Evolutionary conservation across 2,888 invertebrate genomes (phyloP).

Genomic region (Pachymerium ferrugineum): DNA sequence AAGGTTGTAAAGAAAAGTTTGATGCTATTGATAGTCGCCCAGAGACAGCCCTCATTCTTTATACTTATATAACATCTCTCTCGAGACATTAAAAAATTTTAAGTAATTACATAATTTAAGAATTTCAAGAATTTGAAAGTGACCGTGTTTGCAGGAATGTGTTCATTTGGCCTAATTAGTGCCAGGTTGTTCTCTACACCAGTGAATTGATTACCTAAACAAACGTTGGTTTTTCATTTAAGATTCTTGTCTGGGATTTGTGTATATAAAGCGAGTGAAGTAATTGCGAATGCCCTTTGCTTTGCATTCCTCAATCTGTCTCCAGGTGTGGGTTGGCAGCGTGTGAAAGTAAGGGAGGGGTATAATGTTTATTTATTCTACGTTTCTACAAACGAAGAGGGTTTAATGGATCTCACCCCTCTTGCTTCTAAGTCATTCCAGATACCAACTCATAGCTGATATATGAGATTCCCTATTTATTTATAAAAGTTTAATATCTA

Average conservation of each 20-base stretch:
- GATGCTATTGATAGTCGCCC: not conserved
- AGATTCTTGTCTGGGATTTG: conserved; percentile 16
- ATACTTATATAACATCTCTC: no score
- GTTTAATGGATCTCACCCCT: not conserved
- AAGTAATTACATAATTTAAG: not conserved
- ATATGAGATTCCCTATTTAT: conserved; percentile 5
- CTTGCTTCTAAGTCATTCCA: not conserved
- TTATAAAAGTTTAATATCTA: not conserved
- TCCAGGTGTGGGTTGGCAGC: conserved; percentile 15
- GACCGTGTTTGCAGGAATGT: not conserved
- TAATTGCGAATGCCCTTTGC: conserved; percentile 20
- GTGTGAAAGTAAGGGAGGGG: not conserved
- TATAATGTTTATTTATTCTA: conserved; percentile 6
- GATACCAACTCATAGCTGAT: no score
- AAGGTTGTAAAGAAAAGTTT: conserved; percentile 3
- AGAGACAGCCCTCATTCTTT: no score
- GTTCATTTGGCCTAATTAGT: conserved; percentile 23
- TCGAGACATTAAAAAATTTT: not conserved
- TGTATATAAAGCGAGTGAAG: conserved; percentile 18
- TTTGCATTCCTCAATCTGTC: conserved; percentile 14
- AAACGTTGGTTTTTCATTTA: conserved; percentile 24
- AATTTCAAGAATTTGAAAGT: not conserved
- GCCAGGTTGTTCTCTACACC: conserved; percentile 4
- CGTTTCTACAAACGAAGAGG: not conserved
- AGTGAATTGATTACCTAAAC: conserved; percentile 24